phyloP scores from a whole-genome alignment of 2,113 vertebrate species.

The Okapia johnstoni region DNA sequence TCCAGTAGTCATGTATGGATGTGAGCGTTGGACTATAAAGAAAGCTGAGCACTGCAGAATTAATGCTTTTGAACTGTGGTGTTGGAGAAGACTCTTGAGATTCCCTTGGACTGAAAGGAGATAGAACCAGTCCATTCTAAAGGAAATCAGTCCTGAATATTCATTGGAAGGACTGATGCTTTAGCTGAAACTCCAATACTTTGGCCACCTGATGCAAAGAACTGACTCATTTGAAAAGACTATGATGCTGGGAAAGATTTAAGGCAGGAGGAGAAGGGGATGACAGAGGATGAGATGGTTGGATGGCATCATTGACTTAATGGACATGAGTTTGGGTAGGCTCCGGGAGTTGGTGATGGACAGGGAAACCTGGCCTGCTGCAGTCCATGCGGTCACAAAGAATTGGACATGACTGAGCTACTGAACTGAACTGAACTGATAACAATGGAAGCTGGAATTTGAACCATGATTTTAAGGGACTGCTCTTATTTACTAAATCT shows the following conservation, averaged over 20 bases:
- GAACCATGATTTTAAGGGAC: neutral
- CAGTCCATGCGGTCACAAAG: accelerated
- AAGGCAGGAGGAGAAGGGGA: neutral
- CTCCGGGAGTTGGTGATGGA: neutral
- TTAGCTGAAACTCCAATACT: neutral
- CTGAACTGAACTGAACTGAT: neutral
- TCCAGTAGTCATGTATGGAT: neutral
- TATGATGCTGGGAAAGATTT: neutral
- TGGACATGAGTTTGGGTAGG: neutral
- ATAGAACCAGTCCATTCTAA: neutral
- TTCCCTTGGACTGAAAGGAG: neutral
- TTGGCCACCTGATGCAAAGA: neutral
- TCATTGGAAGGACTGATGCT: neutral
- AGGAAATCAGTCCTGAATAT: neutral
- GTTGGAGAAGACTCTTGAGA: neutral
- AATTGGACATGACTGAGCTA: neutral
- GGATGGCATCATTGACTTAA: neutral
- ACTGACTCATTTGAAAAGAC: neutral
- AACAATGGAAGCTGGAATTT: neutral
- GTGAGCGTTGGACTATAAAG: neutral
- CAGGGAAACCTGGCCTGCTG: neutral
- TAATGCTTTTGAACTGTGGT: neutral
- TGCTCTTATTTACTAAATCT: neutral
- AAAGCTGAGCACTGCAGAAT: neutral
- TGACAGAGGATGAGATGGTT: neutral